Percentiles rank a stretch among this genome's conserved stretches.
phyloP scores from a whole-genome alignment of 2,113 vertebrate species.

The Gallinago paraguaiae region DNA sequence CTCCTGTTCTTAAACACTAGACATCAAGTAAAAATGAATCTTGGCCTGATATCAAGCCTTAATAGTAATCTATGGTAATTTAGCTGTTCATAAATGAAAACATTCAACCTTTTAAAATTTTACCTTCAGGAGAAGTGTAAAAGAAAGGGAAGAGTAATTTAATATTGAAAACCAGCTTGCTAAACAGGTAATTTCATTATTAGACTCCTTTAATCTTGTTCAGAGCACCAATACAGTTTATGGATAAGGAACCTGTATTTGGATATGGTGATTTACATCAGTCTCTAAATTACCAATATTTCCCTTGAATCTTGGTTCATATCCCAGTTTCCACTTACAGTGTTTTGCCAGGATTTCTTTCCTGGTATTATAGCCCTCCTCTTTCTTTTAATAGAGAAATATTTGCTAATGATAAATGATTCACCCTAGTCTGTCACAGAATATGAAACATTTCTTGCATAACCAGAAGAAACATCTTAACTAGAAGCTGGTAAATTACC shows the following conservation, averaged over 20 bases:
- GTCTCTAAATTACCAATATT: constrained; percentile 6
- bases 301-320: background rate
- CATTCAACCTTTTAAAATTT: constrained; percentile 26
- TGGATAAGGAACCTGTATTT: background rate
- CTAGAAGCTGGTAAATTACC: constrained; percentile 28
- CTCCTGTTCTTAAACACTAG: constrained; percentile 57
- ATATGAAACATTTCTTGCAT: background rate
- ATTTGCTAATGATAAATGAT: background rate
- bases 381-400: background rate
- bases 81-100: constrained; percentile 53
- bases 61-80: constrained; percentile 58
- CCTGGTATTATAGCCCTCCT: background rate
- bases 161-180: constrained; percentile 32
- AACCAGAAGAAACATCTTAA: constrained; percentile 9
- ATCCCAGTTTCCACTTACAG: background rate
- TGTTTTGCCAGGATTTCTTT: background rate
- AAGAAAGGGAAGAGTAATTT: constrained; percentile 30
- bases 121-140: constrained; percentile 23
- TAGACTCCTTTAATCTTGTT: constrained; percentile 34
- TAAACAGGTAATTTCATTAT: background rate
- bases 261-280: background rate
- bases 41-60: constrained; percentile 63
- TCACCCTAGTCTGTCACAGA: background rate
- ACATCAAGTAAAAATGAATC: constrained; percentile 61
- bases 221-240: background rate